A percentile compares a stretch with the other conserved stretches of the same genome.
Conservation (phyloP, 2,113 vertebrate genomes). For the Melospiza melodia region DNA sequence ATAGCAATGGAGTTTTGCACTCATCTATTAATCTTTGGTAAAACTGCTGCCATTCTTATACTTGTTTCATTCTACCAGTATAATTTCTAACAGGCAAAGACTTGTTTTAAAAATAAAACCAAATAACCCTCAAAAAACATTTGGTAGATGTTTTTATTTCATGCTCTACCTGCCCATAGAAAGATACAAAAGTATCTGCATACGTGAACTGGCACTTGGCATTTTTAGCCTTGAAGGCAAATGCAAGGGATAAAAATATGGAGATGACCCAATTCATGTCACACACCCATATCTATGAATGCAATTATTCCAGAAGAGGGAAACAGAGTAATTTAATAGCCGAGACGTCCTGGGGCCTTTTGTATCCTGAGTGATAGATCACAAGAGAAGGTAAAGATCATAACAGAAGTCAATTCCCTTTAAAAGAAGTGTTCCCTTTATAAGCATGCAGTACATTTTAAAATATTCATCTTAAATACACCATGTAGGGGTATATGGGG, state of each 20-base stretch:
- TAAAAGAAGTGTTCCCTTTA: background rate
- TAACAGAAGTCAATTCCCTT: background rate
- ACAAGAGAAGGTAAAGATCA: constrained; percentile 34
- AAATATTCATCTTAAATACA: background rate
- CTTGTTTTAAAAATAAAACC: background rate
- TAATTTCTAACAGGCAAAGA: background rate
- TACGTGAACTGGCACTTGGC: background rate
- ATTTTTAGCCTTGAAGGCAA: background rate
- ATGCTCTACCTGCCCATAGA: background rate
- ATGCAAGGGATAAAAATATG: background rate
- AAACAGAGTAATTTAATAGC: background rate
- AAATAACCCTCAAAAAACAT: background rate
- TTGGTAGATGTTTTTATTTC: background rate
- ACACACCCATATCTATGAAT: background rate
- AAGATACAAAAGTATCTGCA: background rate
- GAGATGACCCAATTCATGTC: background rate
- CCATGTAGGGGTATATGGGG: background rate
- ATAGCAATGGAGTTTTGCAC: background rate
- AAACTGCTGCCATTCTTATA: background rate
- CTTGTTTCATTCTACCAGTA: background rate
- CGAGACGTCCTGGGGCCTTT: background rate
- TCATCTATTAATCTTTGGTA: background rate
- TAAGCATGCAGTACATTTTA: constrained; percentile 11
- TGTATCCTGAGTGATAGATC: background rate
- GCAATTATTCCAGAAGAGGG: background rate